Base-by-base conservation (phyloP, 2,113 vertebrate genomes). In the Caretta caretta region DNA sequence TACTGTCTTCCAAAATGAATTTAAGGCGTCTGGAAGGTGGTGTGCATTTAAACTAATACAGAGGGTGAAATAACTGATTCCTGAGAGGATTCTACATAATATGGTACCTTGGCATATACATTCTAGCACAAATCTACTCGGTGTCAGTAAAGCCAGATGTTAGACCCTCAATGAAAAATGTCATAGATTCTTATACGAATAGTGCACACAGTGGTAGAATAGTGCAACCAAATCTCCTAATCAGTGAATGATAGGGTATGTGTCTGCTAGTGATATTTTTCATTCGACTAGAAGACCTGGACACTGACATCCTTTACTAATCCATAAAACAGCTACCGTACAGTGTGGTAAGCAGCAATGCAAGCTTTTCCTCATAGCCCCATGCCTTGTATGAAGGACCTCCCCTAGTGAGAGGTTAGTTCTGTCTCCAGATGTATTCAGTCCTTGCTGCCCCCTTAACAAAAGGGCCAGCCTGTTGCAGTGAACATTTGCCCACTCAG, bases 1-100 rank as follows among this genome's bases (percentile, higher is more conserved):
- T 5, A 5, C 31, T 14, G 0, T 0, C 81, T 96, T 87, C 57
- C 93, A 96, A 91, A 93, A 46, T 76, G 0, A 46, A 91, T 94
- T 91, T 84, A 2, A 5, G 65, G n/a, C 25, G 25, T 91, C 11
- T 24, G 25, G 25, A 78, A 48, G 27, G 25, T 78, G 24, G 6
- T 29, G 9, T 48, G 25, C 11, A 48, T 94, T 96, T 35, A 79
- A 91, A 29, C 65, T 90, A 86, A 87, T 85, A 65, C 50, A 54
- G 19, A 94, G 49, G 53, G 31, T 82, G 78, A 92, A 72, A 92
- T 88, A 2, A 50, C 42, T 96, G 83, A 16, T 65, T 87, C 35
- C 19, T 57, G 86, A 56, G 84, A 57, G 2, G 46, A 90, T 57
- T 91, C 81, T 90, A 80, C 16, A 6, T 88, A 80, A 72, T 3